Evolutionary conservation across 2,888 invertebrate species (phyloP).

Genomic region (Cheilosia vernalis): DNA sequence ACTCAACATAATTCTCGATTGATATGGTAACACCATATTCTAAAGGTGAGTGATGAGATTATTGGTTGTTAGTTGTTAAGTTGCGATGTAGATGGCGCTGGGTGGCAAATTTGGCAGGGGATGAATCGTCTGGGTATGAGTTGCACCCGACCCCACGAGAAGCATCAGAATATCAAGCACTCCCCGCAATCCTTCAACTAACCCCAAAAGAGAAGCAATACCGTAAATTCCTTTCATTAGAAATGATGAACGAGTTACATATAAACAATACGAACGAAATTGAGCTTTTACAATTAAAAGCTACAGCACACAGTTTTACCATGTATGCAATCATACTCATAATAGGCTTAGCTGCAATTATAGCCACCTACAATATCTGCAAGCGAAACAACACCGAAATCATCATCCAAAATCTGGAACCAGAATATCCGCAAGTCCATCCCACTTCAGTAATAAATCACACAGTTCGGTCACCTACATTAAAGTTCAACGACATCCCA

Average conservation of each 20-base stretch:
- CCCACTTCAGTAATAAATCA: slow-evolving; percentile 1
- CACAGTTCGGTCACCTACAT: neutral
- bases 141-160: too few relatives aligned
- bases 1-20: too few relatives aligned
- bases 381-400: slow-evolving; percentile 1
- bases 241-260: slow-evolving; percentile 13
- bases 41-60: too few relatives aligned
- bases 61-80: too few relatives aligned
- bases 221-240: slow-evolving; percentile 15
- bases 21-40: too few relatives aligned
- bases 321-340: slow-evolving; percentile 1
- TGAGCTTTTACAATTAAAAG: slow-evolving; percentile 8
- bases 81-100: too few relatives aligned
- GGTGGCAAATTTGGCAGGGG: too few relatives aligned
- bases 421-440: slow-evolving; percentile 12
- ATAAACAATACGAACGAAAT: slow-evolving; percentile 11
- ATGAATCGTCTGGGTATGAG: too few relatives aligned
- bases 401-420: slow-evolving; percentile 12
- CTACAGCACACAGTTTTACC: slow-evolving; percentile 11
- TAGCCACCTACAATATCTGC: slow-evolving; percentile 11
- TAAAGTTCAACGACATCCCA: slow-evolving; percentile 10
- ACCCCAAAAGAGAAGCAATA: slow-evolving; percentile 39
- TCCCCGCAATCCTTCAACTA: slow-evolving; percentile 47
- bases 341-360: neutral
- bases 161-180: slow-evolving; percentile 22